Evolutionary conservation across 2,888 invertebrate species (phyloP).

Genomic region (Pterostichus niger): DNA sequence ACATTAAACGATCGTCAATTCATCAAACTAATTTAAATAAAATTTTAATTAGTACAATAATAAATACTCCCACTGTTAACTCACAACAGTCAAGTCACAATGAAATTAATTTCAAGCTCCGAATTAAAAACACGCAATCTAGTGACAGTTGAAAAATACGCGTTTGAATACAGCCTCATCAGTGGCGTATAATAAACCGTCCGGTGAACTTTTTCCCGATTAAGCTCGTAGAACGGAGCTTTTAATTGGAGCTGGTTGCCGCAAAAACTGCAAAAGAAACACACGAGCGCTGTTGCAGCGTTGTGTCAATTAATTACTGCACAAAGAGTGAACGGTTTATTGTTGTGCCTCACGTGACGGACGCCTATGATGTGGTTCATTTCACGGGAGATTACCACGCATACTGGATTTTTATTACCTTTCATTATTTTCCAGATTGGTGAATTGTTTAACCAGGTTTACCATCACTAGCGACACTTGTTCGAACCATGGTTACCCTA

Average conservation of each 20-base stretch:
- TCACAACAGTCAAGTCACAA: conserved; percentile 1
- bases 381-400: background rate
- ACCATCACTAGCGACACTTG: too few relatives aligned
- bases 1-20: background rate
- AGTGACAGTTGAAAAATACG: conserved; percentile 32
- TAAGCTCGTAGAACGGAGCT: conserved; percentile 41
- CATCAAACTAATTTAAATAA: conserved; percentile 20
- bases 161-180: conserved; percentile 10
- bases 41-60: conserved; percentile 24
- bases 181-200: conserved; percentile 13
- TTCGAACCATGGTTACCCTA: too few relatives aligned
- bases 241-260: conserved; percentile 34
- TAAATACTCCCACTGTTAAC: background rate
- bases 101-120: conserved; percentile 5
- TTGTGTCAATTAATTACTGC: conserved; percentile 31
- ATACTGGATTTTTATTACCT: too few relatives aligned
- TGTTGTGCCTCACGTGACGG: background rate
- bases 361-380: conserved; percentile 8
- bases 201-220: conserved; percentile 28
- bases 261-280: conserved; percentile 44
- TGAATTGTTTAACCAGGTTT: too few relatives aligned
- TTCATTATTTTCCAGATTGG: too few relatives aligned
- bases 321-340: conserved; percentile 11
- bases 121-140: conserved; percentile 29
- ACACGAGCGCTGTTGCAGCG: background rate